These are phyloP conservation scores for Ophion ventricosus DNA, from an alignment of 2,888 invertebrate genomes.

Conservation along the genomic window DNA sequence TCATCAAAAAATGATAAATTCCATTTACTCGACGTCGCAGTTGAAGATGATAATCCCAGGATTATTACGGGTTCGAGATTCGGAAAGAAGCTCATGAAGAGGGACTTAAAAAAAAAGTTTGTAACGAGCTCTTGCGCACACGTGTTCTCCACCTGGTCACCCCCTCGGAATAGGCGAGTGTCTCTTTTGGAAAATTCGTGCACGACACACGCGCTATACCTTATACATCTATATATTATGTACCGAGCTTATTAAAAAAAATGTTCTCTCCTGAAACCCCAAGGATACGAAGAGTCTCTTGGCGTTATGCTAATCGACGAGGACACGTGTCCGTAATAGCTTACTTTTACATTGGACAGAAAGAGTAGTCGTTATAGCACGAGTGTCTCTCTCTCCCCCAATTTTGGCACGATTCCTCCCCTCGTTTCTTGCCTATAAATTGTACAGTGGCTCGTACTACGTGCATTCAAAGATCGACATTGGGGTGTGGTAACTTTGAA, in stretches of 20 bases:
- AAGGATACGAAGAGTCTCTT: slow-evolving; percentile 69
- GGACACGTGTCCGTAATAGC: slow-evolving; percentile 80
- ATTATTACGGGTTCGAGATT: neutral
- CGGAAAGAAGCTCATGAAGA: slow-evolving; percentile 14
- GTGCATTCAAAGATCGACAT: slow-evolving; percentile 27
- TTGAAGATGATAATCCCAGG: slow-evolving; percentile 10
- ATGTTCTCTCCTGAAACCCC: slow-evolving; percentile 62
- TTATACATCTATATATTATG: neutral
- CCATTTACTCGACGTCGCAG: neutral
- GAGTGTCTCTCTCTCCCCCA: neutral
- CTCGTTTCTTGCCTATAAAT: neutral
- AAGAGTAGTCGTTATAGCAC: slow-evolving; percentile 63
- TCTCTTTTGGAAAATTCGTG: slow-evolving; percentile 54
- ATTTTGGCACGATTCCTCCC: slow-evolving; percentile 15
- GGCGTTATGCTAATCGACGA: slow-evolving; percentile 79
- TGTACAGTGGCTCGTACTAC: neutral
- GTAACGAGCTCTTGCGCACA: slow-evolving; percentile 35
- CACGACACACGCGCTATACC: slow-evolving; percentile 53
- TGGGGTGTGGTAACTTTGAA: slow-evolving; percentile 67
- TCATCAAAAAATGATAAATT: neutral
- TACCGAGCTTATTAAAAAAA: slow-evolving; percentile 74
- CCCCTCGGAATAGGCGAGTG: slow-evolving; percentile 26
- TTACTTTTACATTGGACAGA: slow-evolving; percentile 75
- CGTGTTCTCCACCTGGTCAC: slow-evolving; percentile 61
- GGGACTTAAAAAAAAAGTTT: slow-evolving; percentile 38